phyloP scores from a whole-genome alignment of 2,888 invertebrate species.

The Cremastinae sp. region DNA sequence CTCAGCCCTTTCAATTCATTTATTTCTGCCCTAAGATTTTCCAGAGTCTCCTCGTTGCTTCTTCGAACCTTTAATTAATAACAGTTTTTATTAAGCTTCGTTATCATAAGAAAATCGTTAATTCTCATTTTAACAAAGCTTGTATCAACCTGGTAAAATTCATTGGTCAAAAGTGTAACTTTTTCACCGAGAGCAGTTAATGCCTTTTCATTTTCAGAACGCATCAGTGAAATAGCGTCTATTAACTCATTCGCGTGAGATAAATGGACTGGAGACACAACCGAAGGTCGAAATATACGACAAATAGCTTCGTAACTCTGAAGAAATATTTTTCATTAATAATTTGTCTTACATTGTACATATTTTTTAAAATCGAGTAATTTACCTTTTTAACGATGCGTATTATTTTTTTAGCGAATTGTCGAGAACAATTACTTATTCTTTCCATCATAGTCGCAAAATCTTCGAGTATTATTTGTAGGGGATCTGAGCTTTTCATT shows the following conservation, averaged over 20 bases:
- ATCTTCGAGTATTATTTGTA: constrained; percentile 31
- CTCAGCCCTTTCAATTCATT: constrained; percentile 64
- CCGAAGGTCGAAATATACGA: constrained; percentile 25
- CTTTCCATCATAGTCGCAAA: constrained; percentile 23
- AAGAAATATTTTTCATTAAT: constrained; percentile 43
- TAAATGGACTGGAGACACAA: constrained; percentile 19
- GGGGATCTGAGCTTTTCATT: constrained; percentile 11
- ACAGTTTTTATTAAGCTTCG: constrained; percentile 11
- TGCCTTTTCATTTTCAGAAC: constrained; percentile 66
- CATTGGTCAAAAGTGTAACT: constrained; percentile 63
- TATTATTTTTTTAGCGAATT: constrained; percentile 66
- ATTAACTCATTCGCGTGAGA: constrained; percentile 48
- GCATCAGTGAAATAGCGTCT: constrained; percentile 57
- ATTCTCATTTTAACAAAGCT: neutral
- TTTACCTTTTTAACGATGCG: constrained; percentile 65
- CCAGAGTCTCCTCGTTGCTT: constrained; percentile 64
- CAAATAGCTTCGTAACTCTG: constrained; percentile 62
- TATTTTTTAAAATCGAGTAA: neutral
- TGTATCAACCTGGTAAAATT: constrained; percentile 67
- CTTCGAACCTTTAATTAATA: constrained; percentile 62
- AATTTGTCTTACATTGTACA: neutral
- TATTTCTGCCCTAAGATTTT: constrained; percentile 66
- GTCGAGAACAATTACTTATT: constrained; percentile 63
- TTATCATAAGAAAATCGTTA: constrained; percentile 9
- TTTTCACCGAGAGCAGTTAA: constrained; percentile 63